Percentiles rank a stretch among this genome's conserved stretches.
These are phyloP conservation scores for Lycorma delicatula DNA, from an alignment of 1,140 invertebrate species.

Conservation along the genomic window DNA sequence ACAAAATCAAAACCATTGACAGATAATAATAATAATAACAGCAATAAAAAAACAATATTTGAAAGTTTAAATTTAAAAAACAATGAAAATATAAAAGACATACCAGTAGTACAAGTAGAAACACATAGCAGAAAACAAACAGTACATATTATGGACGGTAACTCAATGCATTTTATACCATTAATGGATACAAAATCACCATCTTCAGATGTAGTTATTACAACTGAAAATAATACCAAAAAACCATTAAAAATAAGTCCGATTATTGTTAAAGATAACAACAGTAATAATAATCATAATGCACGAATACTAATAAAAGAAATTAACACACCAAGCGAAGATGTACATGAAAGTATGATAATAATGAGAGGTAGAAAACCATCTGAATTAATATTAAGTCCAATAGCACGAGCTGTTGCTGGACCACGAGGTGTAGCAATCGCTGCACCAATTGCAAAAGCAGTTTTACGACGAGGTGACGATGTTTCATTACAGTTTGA, in stretches of 20 bases:
- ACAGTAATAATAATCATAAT: too few species aligned
- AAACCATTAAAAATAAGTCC: too few species aligned
- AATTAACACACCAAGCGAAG: neutral
- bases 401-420: slow-evolving; percentile 50
- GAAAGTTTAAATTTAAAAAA: neutral
- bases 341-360: neutral
- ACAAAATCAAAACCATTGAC: neutral
- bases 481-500: slow-evolving; percentile 48
- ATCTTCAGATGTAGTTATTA: neutral
- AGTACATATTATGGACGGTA: neutral
- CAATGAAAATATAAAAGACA: neutral
- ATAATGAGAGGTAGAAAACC: slow-evolving; percentile 11
- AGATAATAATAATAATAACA: neutral
- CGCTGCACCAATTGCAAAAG: slow-evolving; percentile 53
- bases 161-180: neutral
- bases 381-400: slow-evolving; percentile 48
- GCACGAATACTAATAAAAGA: neutral
- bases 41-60: too few species aligned
- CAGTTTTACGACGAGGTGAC: slow-evolving; percentile 42
- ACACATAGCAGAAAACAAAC: neutral
- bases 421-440: slow-evolving; percentile 54
- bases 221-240: neutral
- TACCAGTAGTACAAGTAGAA: neutral
- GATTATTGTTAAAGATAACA: too few species aligned
- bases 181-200: neutral